Conservation (phyloP, 2,888 invertebrate species). For the Chaetogeoica ovagalla region DNA sequence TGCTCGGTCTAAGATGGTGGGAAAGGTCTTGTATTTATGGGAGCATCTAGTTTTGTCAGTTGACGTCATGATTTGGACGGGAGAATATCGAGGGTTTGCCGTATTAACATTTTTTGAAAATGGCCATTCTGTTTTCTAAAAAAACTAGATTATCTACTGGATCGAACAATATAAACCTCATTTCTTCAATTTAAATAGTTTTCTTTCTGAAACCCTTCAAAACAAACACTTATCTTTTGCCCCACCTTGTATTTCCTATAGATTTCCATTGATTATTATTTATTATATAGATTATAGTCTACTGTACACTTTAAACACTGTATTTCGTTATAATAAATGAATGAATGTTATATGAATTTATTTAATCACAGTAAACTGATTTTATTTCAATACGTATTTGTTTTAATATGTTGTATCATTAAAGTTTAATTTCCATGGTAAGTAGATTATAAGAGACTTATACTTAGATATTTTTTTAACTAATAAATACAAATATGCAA, state of each 20-base stretch:
- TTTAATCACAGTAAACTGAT: neutral
- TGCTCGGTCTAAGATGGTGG: neutral
- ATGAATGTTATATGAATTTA: neutral
- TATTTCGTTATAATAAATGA: neutral
- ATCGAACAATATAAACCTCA: too few relatives aligned
- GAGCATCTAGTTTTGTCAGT: neutral
- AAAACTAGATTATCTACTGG: too few relatives aligned
- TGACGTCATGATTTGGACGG: neutral
- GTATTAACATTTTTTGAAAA: neutral
- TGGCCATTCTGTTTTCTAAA: neutral
- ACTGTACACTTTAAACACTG: neutral
- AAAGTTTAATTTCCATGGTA: too few relatives aligned
- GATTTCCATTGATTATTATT: neutral
- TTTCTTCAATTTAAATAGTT: too few relatives aligned
- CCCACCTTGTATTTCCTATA: too few relatives aligned
- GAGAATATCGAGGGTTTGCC: neutral
- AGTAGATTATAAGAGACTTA: too few relatives aligned
- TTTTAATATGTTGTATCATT: neutral
- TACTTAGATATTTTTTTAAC: too few relatives aligned
- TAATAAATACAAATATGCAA: too few relatives aligned
- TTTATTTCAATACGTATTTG: constrained; percentile 15
- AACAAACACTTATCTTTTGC: too few relatives aligned
- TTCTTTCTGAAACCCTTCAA: too few relatives aligned
- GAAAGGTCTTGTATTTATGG: neutral
- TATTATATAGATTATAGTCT: neutral